Evolutionary conservation across 2,888 invertebrate species (phyloP).

Genomic region (Pantelozetes paolii): DNA sequence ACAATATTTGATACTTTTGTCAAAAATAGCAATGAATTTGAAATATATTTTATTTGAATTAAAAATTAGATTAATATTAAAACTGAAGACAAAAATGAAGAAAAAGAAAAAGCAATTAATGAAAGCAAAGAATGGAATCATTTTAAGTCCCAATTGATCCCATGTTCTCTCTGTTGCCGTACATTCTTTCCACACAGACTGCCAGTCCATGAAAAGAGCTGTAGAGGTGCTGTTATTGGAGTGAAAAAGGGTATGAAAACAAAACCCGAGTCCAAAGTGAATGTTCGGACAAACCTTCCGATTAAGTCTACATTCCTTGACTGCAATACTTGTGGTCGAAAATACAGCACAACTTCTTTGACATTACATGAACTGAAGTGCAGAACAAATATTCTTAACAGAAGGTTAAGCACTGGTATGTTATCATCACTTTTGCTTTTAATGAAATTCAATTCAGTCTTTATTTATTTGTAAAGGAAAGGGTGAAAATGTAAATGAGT

Average conservation of each 20-base stretch:
- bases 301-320: background rate
- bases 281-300: background rate
- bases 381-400: background rate
- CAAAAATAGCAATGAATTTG: too few species aligned
- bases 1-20: too few species aligned
- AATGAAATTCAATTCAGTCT: background rate
- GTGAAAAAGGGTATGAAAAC: background rate
- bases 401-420: conserved; percentile 8
- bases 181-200: conserved; percentile 67
- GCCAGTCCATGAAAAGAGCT: conserved; percentile 61
- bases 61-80: too few species aligned
- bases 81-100: background rate
- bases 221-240: conserved; percentile 50
- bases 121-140: conserved; percentile 58
- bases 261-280: background rate
- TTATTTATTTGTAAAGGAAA: conserved; percentile 15
- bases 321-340: conserved; percentile 11
- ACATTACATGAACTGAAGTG: conserved; percentile 18
- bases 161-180: conserved; percentile 64
- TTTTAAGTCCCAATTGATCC: conserved; percentile 59
- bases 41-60: too few species aligned
- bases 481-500: background rate
- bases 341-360: conserved; percentile 20
- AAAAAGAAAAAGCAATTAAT: conserved; percentile 50
- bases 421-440: background rate